A percentile compares a stretch with the other conserved stretches of the same genome.
Evolutionary conservation across 2,113 vertebrate genomes (phyloP).

Genomic region (Nannospalax galili): DNA sequence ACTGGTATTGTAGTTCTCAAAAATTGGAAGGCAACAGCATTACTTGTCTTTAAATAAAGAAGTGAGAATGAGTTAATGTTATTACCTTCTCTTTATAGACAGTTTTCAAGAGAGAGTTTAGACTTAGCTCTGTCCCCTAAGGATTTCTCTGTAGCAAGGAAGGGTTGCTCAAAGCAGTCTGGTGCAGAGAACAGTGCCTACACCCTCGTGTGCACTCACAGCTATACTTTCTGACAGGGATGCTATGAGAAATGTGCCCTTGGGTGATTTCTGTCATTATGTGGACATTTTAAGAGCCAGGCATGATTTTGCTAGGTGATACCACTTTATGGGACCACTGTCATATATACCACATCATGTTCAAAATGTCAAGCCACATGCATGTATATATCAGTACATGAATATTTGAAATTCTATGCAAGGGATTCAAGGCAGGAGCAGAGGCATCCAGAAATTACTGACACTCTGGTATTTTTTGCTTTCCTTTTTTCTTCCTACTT

Average conservation of each 20-base stretch:
- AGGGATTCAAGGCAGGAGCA: not conserved
- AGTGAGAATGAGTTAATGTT: not conserved
- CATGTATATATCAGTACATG: not conserved
- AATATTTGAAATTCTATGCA: not conserved
- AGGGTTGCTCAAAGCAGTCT: not conserved
- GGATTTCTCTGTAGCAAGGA: not conserved
- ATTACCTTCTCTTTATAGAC: not conserved
- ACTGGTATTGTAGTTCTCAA: too few species aligned
- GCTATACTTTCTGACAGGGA: not conserved
- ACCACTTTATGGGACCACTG: not conserved
- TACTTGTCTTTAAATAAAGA: not conserved
- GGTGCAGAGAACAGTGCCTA: not conserved
- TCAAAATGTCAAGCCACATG: not conserved
- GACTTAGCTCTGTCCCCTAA: not conserved
- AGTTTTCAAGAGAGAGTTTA: not conserved
- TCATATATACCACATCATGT: not conserved
- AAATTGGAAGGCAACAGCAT: not conserved
- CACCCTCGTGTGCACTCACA: too few species aligned
- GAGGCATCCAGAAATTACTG: not conserved
- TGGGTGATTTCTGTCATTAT: not conserved
- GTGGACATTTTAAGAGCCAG: not conserved
- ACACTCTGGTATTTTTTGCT: not conserved
- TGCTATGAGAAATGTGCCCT: not conserved
- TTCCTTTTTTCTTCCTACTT: not conserved
- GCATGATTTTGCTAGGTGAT: not conserved